Evolutionary conservation across 2,888 invertebrate species (phyloP), one percentile per base, ranked within the genome.

Genomic region (Lepetodrilus schrolli): DNA sequence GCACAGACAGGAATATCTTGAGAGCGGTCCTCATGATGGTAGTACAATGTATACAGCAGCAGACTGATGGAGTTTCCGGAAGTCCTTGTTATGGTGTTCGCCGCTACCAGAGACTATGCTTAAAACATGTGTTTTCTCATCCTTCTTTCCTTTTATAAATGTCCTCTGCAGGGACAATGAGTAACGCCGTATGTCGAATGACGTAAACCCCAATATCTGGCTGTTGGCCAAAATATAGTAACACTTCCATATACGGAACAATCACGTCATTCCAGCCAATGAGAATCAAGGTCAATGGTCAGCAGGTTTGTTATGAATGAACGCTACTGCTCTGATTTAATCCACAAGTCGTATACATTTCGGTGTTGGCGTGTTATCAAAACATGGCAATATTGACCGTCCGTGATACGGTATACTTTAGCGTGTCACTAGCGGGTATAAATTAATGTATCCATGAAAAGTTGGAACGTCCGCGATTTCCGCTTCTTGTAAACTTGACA

Each of bases 41-140:
- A n/a, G n/a, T n/a, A n/a, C n/a, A n/a, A n/a, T n/a, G n/a, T n/a
- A n/a, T n/a, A 30, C n/a, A 5, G 23, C 0, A 23, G n/a, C 34
- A 34, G 21, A 7, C 7, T 30, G 58, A 30, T 30, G 17, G 30
- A 3, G 34, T 58, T n/a, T 26, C 13, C 17, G 13, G 17, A 17
- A 30, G n/a, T 1, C 58, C n/a, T 13, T 26, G 30, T 30, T 17
- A 58, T 17, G 26, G 58, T 30, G 30, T 26, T 30, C 26, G 23
- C 30, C 58, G 58, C 20, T 58, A 58, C 17, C 34, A 26, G 17
- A 13, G 34, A 26, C 58, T 58, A 34, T 10, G n/a, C 34, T 58
- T 58, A 58, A 58, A 58, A 30, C 26, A 30, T 26, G 26, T 26
- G 58, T 58, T 58, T 58, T 58, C 26, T 58, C 58, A 58, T 58